Percentiles rank a stretch among this genome's conserved stretches.
These are phyloP conservation scores for Noctua janthe DNA, from an alignment of 2,888 invertebrate species.

Conservation along the genomic window DNA sequence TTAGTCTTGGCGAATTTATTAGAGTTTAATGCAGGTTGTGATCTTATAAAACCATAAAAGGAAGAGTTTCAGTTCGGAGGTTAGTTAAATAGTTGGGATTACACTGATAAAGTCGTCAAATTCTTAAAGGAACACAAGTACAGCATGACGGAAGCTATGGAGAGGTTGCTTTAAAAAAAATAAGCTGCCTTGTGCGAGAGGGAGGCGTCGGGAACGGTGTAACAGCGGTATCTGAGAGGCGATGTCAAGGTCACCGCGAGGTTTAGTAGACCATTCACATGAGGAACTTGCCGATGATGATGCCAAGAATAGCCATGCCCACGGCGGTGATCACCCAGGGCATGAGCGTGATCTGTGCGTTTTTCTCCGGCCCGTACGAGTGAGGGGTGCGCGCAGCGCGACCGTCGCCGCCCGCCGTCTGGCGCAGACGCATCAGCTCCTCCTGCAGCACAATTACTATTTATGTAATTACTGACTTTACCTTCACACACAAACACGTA, in stretches of 20 bases:
- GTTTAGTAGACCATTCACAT: conserved; percentile 91
- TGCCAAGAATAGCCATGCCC: conserved; percentile 93
- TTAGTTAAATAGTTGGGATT: conserved; percentile 23
- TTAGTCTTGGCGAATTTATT: conserved; percentile 37
- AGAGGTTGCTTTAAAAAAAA: conserved; percentile 69
- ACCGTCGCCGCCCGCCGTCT: conserved; percentile 80
- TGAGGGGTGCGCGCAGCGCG: conserved; percentile 81
- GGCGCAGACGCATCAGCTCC: conserved; percentile 92
- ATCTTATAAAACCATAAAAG: conserved; percentile 13
- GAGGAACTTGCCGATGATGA: conserved; percentile 95
- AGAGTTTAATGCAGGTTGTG: conserved; percentile 16
- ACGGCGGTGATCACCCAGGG: conserved; percentile 92
- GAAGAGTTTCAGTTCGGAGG: conserved; percentile 5
- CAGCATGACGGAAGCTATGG: conserved; percentile 56
- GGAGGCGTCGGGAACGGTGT: conserved; percentile 81
- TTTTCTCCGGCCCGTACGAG: conserved; percentile 90
- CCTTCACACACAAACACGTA: not conserved
- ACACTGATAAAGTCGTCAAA: conserved; percentile 30
- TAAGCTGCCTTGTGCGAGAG: conserved; percentile 79
- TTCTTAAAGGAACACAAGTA: conserved; percentile 55
- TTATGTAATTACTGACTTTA: not conserved
- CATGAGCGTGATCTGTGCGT: conserved; percentile 90
- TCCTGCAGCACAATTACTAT: conserved; percentile 85
- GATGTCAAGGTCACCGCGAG: conserved; percentile 77
- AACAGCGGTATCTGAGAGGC: conserved; percentile 80